Conservation (phyloP, 2,113 vertebrate genomes). For the Mellivora capensis region DNA sequence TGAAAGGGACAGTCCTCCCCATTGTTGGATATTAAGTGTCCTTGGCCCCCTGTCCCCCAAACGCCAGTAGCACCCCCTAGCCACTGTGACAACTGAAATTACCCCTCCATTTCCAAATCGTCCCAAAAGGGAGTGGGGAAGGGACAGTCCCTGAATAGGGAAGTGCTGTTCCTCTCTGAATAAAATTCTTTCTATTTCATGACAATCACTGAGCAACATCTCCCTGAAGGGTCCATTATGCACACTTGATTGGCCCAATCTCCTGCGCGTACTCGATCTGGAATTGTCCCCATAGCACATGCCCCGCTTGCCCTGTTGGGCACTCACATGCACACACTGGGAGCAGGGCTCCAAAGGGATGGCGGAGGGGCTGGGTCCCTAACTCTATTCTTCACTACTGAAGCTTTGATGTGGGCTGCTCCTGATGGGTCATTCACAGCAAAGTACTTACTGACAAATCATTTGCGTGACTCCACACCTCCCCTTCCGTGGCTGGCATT, state of each 20-base stretch:
- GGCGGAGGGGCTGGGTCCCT: conserved; percentile 44
- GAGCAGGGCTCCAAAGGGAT: not conserved
- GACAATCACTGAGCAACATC: not conserved
- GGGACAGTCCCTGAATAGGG: not conserved
- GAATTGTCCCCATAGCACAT: not conserved
- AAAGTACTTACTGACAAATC: conserved; percentile 63
- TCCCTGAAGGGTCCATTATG: not conserved
- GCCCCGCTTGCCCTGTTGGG: not conserved
- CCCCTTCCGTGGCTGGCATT: conserved; percentile 6
- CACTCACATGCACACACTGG: not conserved
- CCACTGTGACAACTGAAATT: not conserved
- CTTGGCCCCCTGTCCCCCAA: not conserved
- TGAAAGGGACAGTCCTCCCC: not conserved
- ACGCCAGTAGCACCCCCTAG: not conserved
- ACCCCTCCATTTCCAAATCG: not conserved
- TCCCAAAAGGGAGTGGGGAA: not conserved
- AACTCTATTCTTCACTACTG: not conserved
- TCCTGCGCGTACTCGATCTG: not conserved
- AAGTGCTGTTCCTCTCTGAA: not conserved
- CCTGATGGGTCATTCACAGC: conserved; percentile 55
- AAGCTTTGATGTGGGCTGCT: conserved; percentile 72
- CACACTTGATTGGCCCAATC: not conserved
- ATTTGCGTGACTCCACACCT: conserved; percentile 61
- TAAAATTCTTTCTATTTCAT: not conserved
- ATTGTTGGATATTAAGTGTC: not conserved